Evolutionary conservation across 2,888 invertebrate species (phyloP).

Genomic region (Auanema sp.): DNA sequence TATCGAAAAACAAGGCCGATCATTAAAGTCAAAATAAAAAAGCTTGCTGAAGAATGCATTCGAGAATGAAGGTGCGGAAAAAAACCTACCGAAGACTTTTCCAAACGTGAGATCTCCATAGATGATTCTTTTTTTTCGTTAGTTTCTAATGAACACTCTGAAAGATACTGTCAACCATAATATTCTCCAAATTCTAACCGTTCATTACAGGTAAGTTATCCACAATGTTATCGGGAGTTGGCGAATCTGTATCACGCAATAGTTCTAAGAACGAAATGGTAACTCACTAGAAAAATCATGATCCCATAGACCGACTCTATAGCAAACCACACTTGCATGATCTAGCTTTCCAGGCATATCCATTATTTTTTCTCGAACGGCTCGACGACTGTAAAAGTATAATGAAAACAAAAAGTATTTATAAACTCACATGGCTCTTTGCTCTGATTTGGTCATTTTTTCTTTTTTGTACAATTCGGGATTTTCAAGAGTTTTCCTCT

Average conservation of each 20-base stretch:
- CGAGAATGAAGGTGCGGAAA: too few species aligned
- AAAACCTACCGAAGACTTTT: too few species aligned
- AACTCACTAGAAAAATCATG: neutral
- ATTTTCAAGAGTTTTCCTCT: slow-evolving; percentile 81
- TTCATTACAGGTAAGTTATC: too few species aligned
- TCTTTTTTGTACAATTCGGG: slow-evolving; percentile 73
- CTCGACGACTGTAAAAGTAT: slow-evolving; percentile 70
- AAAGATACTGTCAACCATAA: too few species aligned
- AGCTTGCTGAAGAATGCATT: too few species aligned
- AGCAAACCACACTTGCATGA: slow-evolving; percentile 79
- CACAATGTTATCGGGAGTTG: too few species aligned
- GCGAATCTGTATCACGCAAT: neutral
- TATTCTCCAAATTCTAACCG: too few species aligned
- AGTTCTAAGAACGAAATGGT: neutral
- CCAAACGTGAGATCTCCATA: too few species aligned
- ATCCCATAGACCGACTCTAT: slow-evolving; percentile 71
- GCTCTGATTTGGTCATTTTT: slow-evolving; percentile 42
- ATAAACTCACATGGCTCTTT: slow-evolving; percentile 25
- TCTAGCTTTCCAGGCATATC: slow-evolving; percentile 85
- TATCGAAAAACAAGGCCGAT: too few species aligned
- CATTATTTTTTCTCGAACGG: slow-evolving; percentile 76
- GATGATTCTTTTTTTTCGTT: too few species aligned
- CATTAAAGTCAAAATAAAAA: too few species aligned
- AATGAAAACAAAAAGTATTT: neutral
- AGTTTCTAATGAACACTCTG: too few species aligned